These are phyloP conservation scores for Hoplias malabaricus DNA, from an alignment of 2,113 vertebrate genomes.

Conservation along the genomic window DNA sequence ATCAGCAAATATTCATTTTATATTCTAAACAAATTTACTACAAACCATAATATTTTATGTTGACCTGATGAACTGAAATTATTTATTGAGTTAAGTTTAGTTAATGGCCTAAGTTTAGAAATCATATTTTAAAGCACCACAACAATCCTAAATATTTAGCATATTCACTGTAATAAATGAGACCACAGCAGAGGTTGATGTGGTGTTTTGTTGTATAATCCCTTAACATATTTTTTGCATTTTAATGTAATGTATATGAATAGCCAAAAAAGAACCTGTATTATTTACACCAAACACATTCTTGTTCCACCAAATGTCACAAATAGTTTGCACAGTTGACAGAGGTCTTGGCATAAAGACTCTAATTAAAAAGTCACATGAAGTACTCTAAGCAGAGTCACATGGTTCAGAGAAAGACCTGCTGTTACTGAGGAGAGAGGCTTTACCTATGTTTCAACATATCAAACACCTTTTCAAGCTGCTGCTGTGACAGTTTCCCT, in stretches of 20 bases:
- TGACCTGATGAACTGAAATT: too few species aligned
- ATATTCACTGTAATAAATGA: too few species aligned
- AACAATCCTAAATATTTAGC: too few species aligned
- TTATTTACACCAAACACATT: constrained; percentile 34
- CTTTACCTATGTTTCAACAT: constrained; percentile 62
- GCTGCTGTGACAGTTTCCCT: constrained; percentile 65
- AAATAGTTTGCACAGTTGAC: constrained; percentile 42
- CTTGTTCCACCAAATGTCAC: constrained; percentile 31
- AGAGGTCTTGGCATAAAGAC: constrained; percentile 23
- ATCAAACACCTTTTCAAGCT: constrained; percentile 69
- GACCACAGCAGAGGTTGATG: too few species aligned
- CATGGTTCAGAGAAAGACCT: constrained; percentile 49
- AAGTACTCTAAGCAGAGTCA: constrained; percentile 60
- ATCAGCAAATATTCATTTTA: too few species aligned
- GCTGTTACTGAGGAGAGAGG: constrained; percentile 31
- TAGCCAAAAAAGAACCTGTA: not conserved
- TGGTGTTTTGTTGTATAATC: too few species aligned
- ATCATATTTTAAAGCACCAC: too few species aligned
- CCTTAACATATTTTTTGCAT: not conserved
- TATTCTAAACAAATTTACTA: too few species aligned
- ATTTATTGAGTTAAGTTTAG: too few species aligned
- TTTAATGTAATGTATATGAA: not conserved
- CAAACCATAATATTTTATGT: too few species aligned
- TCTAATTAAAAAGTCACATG: constrained; percentile 55
- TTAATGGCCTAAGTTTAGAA: too few species aligned